Evolutionary conservation across 2,113 vertebrate genomes (phyloP), one percentile per base, ranked within the genome.

Genomic region (Ia io): DNA sequence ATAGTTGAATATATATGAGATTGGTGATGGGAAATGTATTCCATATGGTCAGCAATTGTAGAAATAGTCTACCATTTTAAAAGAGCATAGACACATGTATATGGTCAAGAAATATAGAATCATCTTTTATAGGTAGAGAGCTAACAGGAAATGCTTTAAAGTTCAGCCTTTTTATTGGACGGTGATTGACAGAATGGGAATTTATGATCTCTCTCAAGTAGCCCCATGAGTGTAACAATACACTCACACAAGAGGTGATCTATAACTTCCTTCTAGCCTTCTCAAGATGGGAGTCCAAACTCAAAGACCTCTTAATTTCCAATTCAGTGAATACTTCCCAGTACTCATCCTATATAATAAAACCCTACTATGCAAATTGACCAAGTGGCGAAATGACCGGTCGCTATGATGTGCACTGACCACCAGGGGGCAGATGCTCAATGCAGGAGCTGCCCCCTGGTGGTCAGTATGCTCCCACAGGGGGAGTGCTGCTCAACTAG

Each of bases 1-100:
- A 95, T 84, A 76, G 85, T 1, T 91, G 96, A 94, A 96, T 97
- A 96, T 98, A 97, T 97, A 98, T 88, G 90, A 97, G 94, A 30
- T 1, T 82, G 44, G 42, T 76, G 79, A 91, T 90, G 85, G 91
- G 44, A 96, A 97, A 83, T 94, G 13, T 70, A 69, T 67, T n/a
- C 95, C 28, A 49, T 40, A 87, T 32, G 90, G 89, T 94, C 90
- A 85, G 53, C 84, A 88, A 67, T 16, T n/a, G 91, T 91, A 96
- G 95, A 97, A 59, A 93, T 82, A 67, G 65, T 80, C n/a, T 35
- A 30, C 37, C 20, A 9, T n/a, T 97, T 92, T 84, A 70, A 97
- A 91, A 88, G 85, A 17, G 1, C 13, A n/a, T 10, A 9, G 3
- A 5, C 95, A 86, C 32, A 88, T 93, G 65, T 71, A 88, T 18